Evolutionary conservation across 1,140 invertebrate genomes (phyloP), one percentile per base, ranked within the genome.

Genomic region (Medauroidea extradentata): DNA sequence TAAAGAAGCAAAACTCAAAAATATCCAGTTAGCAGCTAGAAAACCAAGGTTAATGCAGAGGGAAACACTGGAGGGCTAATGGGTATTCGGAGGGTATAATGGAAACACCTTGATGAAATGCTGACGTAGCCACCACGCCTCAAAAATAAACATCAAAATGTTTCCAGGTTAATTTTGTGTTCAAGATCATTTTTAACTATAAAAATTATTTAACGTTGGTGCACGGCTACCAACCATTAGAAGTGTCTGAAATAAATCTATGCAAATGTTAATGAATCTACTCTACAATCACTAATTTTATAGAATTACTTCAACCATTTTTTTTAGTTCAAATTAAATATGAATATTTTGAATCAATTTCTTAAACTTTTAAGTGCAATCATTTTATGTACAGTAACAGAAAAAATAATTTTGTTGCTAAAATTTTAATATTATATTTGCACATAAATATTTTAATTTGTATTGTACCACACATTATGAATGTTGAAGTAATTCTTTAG

Each of bases 71-170:
- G 29, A 34, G 29, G 29, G 29, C 29, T 34, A 34, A 11, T 4
- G 29, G 29, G 29, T 34, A 34, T 34, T 53, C 63, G 24, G 59
- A 57, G 46, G 41, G 50, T 41, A 57, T 56, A 38, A 64, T 73
- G 76, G 75, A 77, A 78, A 78, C 76, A 78, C 74, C 74, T 77
- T 77, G 76, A 77, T 75, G 74, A 71, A 66, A 65, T 59, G 67
- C 61, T 68, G 62, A 68, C 61, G 50, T 67, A 72, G 69, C 68
- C 68, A 72, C 70, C 69, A 63, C 42, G 53, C 53, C 52, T 39
- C 21, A 14, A 50, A 16, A 44, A 52, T 16, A 29, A 53, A 14
- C 73, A 76, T 76, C 74, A 76, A 77, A 77, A 75, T 77, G 73
- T 77, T 77, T 77, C 73, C 75, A 76, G 24, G 43, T 50, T 55